Evolutionary conservation across 2,797 vertebrate genomes (phyloP).

Genomic region (Lepidocolaptes lacrymiger): DNA sequence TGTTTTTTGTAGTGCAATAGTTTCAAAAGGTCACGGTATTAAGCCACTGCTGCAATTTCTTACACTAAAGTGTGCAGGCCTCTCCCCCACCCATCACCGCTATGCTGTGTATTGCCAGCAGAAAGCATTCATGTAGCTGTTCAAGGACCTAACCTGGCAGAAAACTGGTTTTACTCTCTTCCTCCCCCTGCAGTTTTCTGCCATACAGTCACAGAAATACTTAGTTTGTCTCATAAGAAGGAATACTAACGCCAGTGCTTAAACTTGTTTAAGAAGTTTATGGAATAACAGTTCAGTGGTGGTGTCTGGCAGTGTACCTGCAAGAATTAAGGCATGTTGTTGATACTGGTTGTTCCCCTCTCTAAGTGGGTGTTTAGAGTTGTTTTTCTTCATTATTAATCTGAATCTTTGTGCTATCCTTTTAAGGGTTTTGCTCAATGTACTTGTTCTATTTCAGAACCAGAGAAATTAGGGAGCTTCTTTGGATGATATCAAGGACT

Average conservation of each 20-base stretch:
- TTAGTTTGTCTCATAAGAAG: not conserved
- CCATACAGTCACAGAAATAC: not conserved
- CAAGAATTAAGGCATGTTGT: not conserved
- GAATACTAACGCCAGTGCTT: not conserved
- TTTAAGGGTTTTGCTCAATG: not conserved
- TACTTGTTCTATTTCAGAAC: not conserved
- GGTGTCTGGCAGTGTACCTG: not conserved
- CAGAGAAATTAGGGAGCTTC: not conserved
- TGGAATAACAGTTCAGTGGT: not conserved
- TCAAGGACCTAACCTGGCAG: not conserved
- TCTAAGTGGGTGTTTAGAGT: not conserved
- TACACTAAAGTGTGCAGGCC: not conserved
- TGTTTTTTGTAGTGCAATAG: not conserved
- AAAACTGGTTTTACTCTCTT: not conserved
- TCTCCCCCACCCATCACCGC: not conserved
- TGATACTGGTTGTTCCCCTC: accelerated
- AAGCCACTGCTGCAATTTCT: not conserved
- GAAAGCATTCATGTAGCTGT: not conserved
- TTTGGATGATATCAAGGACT: not conserved
- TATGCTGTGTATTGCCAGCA: not conserved
- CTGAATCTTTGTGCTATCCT: not conserved
- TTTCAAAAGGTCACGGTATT: not conserved
- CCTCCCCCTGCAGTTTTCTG: not conserved
- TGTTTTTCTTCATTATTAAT: not conserved
- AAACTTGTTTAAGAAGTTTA: not conserved